A percentile compares a stretch with the other conserved stretches of the same genome.
These are phyloP conservation scores for Gadus chalcogrammus DNA, from an alignment of 2,113 vertebrate species.

Conservation along the genomic window DNA sequence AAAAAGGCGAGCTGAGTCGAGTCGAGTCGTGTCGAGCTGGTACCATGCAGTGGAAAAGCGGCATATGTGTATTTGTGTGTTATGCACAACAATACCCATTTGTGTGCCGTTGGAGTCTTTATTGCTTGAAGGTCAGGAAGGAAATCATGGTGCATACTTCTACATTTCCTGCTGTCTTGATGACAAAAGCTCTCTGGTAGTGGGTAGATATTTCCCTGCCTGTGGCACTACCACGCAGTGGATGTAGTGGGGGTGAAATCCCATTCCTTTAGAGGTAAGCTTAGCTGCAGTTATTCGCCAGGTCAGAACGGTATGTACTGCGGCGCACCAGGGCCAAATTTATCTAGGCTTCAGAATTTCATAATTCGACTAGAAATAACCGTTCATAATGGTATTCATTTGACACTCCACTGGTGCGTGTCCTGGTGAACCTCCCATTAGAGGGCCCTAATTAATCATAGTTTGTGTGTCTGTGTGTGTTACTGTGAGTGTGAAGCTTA, in stretches of 20 bases:
- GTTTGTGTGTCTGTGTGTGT: constrained; percentile 10
- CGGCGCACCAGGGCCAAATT: constrained; percentile 39
- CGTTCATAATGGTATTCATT: constrained; percentile 62
- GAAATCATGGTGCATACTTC: constrained; percentile 9
- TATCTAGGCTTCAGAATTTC: constrained; percentile 42
- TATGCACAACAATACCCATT: neutral
- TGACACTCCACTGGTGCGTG: constrained; percentile 63
- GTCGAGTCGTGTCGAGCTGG: too few species aligned
- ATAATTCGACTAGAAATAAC: constrained; percentile 48
- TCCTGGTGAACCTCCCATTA: constrained; percentile 58
- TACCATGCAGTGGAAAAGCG: too few species aligned
- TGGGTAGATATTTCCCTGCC: neutral
- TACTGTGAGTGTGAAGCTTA: constrained; percentile 9
- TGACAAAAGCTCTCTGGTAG: constrained; percentile 32
- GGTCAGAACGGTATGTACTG: constrained; percentile 44
- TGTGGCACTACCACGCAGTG: constrained; percentile 21
- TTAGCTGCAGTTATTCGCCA: constrained; percentile 26
- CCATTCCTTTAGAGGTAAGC: constrained; percentile 32
- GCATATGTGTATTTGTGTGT: constrained; percentile 16
- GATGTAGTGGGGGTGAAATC: constrained; percentile 19
- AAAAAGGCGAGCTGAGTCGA: too few species aligned
- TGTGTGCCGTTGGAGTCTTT: constrained; percentile 23
- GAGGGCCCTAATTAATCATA: constrained; percentile 55
- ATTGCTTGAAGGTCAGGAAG: constrained; percentile 17
- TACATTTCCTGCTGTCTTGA: constrained; percentile 20